phyloP scores from a whole-genome alignment of 2,797 vertebrate genomes.

The Eidolon dupreanum region DNA sequence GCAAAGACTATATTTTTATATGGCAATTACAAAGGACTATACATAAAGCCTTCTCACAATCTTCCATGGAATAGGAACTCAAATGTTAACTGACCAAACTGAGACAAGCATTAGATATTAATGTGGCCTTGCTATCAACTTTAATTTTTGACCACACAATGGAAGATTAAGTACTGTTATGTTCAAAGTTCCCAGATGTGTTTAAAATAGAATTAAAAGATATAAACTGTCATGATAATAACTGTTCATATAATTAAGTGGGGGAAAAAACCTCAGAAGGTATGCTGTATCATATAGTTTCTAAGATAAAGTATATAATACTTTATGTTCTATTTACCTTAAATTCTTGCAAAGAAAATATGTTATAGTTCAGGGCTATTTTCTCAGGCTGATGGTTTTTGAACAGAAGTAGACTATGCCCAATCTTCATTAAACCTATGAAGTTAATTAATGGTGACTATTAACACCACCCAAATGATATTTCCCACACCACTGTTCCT shows the following conservation, averaged over 20 bases:
- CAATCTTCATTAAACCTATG: neutral
- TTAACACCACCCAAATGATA: neutral
- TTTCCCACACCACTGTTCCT: neutral
- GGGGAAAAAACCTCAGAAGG: neutral
- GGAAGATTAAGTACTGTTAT: neutral
- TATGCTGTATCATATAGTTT: neutral
- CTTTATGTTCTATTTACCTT: neutral
- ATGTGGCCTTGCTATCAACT: neutral
- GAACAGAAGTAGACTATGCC: neutral
- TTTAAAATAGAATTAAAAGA: slow-evolving; percentile 40
- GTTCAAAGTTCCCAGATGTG: neutral
- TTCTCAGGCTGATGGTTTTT: neutral
- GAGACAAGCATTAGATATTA: neutral
- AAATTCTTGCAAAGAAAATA: slow-evolving; percentile 29
- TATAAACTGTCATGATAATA: neutral
- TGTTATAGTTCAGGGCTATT: neutral
- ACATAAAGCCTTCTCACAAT: neutral
- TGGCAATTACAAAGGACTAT: neutral
- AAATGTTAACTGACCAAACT: neutral
- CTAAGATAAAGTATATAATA: neutral
- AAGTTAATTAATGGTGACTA: neutral
- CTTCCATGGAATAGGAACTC: neutral
- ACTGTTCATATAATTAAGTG: neutral
- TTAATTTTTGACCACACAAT: neutral
- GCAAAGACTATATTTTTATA: neutral